Evolutionary conservation across 37 sponge, comb jelly and placozoan species (phyloP).

Genomic region (Lycopodina hypogea): DNA sequence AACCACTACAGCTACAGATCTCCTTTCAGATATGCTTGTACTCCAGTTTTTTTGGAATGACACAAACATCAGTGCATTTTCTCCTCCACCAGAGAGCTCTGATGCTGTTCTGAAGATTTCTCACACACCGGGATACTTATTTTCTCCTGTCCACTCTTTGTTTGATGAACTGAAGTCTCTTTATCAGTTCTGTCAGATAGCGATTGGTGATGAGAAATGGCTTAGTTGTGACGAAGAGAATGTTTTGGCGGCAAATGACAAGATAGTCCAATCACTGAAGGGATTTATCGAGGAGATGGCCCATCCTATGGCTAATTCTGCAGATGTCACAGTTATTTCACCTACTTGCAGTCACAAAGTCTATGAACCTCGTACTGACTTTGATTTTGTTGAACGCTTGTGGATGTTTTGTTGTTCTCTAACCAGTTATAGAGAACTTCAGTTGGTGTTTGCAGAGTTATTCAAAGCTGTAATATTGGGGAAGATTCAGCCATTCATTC

Average conservation of each 20-base stretch:
- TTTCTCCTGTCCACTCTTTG: slow-evolving; percentile 32
- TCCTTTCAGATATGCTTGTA: background rate
- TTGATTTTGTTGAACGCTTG: slow-evolving; percentile 58
- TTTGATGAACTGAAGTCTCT: slow-evolving; percentile 46
- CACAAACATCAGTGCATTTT: slow-evolving; percentile 4
- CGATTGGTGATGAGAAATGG: slow-evolving; percentile 21
- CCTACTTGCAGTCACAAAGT: slow-evolving; percentile 16
- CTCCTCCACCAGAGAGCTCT: slow-evolving; percentile 47
- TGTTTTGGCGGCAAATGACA: background rate
- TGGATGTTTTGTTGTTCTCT: slow-evolving; percentile 54
- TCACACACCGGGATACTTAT: slow-evolving; percentile 28
- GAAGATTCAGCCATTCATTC: slow-evolving; percentile 52
- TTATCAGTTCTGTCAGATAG: slow-evolving; percentile 25
- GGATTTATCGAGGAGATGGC: slow-evolving; percentile 34
- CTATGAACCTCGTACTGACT: slow-evolving; percentile 30
- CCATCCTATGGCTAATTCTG: slow-evolving; percentile 3
- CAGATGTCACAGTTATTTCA: slow-evolving; percentile 40
- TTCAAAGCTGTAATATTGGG: slow-evolving; percentile 48
- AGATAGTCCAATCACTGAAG: background rate
- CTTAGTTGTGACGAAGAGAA: slow-evolving; percentile 8
- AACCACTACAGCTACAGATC: background rate
- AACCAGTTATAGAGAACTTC: slow-evolving; percentile 33
- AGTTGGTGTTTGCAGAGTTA: slow-evolving; percentile 21
- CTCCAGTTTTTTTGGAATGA: slow-evolving; percentile 48
- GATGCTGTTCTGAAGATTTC: slow-evolving; percentile 40